Base-by-base conservation (phyloP, 2,797 vertebrate genomes). In the Acanthis flammea region DNA sequence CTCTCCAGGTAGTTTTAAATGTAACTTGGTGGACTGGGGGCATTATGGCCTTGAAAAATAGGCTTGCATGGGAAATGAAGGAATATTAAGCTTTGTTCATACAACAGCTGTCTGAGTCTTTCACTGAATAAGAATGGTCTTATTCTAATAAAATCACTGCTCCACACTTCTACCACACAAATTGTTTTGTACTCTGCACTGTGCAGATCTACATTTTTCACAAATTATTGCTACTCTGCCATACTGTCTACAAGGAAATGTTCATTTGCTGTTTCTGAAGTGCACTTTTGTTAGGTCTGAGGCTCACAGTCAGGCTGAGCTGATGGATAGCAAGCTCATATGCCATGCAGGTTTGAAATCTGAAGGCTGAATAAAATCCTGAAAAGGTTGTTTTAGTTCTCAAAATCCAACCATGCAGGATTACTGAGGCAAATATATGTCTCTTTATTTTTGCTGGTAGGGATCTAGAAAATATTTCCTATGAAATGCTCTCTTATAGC, bases 1-100 rank as follows among this genome's bases (percentile, higher is more conserved):
- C 94, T 97, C 94, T 96, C 96, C 88, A 81, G 95, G 92, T 96
- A 94, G 83, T 92, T 96, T 96, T 87, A 93, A 96, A 96, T 86
- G 89, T 54, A 88, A 91, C 90, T 93, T 79, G 22, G 63, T 35
- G 77, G 78, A 88, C 83, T 68, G 62, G 84, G 74, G 76, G 84
- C 71, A 66, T 74, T 62, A 63, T 31, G n/a, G 35, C 39, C 48
- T 76, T 90, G 92, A 90, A 82, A 94, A 66, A 90, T 72, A 62
- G 67, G 68, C 85, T 95, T 96, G 93, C 90, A 96, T 88, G 75
- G 84, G 81, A 96, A 95, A 91, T 67, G 53, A 96, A 92, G 72
- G 84, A 85, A 90, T 86, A 93, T 90, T 92, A 90, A 91, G 78
- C 74, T 76, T 66, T 51, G 47, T 87, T 50, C 33, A 53, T 70